Conservation (phyloP, 2,888 invertebrate genomes). For the Tortrix viridana region DNA sequence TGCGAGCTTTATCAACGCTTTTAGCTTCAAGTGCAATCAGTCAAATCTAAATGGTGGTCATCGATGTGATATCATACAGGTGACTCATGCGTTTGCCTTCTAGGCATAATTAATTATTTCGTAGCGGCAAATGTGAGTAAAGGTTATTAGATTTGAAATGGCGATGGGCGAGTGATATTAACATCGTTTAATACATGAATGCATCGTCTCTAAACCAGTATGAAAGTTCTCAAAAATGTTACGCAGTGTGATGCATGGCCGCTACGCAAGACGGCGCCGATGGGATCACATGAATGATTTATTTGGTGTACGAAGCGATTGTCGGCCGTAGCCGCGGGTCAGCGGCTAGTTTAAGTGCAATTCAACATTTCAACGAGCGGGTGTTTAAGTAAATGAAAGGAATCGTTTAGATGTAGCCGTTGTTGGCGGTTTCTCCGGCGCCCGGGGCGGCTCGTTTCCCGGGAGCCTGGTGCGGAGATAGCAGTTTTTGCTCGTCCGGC, state of each 20-base stretch:
- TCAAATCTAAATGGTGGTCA: slow-evolving; percentile 19
- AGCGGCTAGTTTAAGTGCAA: slow-evolving; percentile 64
- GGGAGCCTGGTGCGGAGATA: slow-evolving; percentile 69
- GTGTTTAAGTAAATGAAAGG: slow-evolving; percentile 65
- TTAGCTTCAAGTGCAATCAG: slow-evolving; percentile 30
- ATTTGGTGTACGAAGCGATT: slow-evolving; percentile 36
- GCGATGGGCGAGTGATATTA: neutral
- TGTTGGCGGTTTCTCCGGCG: slow-evolving; percentile 70
- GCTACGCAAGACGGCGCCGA: slow-evolving; percentile 25
- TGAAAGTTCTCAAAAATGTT: slow-evolving; percentile 28
- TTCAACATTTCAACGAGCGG: slow-evolving; percentile 54
- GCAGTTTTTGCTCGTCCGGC: slow-evolving; percentile 77
- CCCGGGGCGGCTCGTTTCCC: slow-evolving; percentile 74
- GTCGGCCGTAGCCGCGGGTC: slow-evolving; percentile 55
- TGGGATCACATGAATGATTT: slow-evolving; percentile 32
- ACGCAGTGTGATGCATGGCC: slow-evolving; percentile 26
- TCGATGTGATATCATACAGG: slow-evolving; percentile 33
- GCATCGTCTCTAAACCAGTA: slow-evolving; percentile 18
- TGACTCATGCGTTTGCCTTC: slow-evolving; percentile 36
- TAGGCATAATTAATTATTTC: slow-evolving; percentile 16
- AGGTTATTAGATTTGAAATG: slow-evolving; percentile 14
- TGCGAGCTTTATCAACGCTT: slow-evolving; percentile 15
- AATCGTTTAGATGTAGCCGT: slow-evolving; percentile 63
- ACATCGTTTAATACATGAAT: neutral
- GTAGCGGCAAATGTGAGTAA: slow-evolving; percentile 6